These are phyloP conservation scores for Melanchra persicariae DNA, from an alignment of 2,888 invertebrate genomes.

Conservation along the genomic window DNA sequence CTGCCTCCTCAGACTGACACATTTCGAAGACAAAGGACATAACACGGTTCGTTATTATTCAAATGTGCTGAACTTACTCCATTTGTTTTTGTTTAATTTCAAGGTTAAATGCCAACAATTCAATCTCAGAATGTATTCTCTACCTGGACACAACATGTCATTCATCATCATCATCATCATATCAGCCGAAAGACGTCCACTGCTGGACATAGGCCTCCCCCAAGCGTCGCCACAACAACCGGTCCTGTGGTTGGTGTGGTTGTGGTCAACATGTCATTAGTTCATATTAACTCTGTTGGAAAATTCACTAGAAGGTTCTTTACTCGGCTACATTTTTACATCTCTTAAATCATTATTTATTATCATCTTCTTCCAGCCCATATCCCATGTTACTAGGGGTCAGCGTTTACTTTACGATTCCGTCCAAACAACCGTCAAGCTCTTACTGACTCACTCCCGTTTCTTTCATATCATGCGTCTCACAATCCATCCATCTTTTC, in stretches of 20 bases:
- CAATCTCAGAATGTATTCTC: background rate
- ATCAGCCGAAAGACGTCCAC: too few species aligned
- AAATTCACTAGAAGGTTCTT: background rate
- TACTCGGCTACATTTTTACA: background rate
- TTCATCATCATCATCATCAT: too few species aligned
- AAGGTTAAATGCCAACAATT: background rate
- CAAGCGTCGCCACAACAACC: too few species aligned
- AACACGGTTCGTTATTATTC: background rate
- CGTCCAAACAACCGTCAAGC: too few species aligned
- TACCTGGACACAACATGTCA: background rate
- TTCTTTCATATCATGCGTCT: background rate
- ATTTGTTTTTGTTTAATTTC: slow-evolving; percentile 3
- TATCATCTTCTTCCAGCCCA: background rate
- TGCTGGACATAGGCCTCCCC: too few species aligned
- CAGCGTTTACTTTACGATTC: background rate
- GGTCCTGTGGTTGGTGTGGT: too few species aligned
- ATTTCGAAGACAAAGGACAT: slow-evolving; percentile 11
- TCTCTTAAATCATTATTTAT: background rate
- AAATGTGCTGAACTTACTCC: slow-evolving; percentile 1
- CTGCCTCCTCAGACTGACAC: background rate
- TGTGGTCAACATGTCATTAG: background rate
- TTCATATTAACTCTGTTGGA: background rate
- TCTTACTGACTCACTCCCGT: background rate
- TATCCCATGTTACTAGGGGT: background rate
- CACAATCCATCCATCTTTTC: background rate